These are phyloP conservation scores for Epinephelus moara DNA, from an alignment of 2,113 vertebrate genomes.

Conservation along the genomic window DNA sequence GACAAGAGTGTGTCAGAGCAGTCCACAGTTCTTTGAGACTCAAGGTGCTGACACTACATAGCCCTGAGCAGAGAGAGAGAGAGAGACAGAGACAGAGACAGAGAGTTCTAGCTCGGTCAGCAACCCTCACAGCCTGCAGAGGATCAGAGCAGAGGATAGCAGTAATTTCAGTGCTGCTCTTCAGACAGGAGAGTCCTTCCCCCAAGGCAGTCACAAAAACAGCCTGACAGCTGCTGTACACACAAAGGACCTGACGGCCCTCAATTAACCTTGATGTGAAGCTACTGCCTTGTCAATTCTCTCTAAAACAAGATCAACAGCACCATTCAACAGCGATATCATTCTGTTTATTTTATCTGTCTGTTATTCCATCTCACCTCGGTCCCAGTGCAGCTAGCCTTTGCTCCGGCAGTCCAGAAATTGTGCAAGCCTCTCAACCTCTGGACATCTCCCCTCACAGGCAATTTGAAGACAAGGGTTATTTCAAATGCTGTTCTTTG, in stretches of 20 bases:
- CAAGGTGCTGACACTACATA: slow-evolving; percentile 65
- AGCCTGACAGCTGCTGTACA: slow-evolving; percentile 63
- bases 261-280: slow-evolving; percentile 71
- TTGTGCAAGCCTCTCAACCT: not conserved
- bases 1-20: slow-evolving; percentile 51
- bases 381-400: slow-evolving; percentile 7
- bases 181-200: slow-evolving; percentile 58
- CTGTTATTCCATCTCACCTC: slow-evolving; percentile 5
- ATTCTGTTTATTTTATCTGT: slow-evolving; percentile 27
- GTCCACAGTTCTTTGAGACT: slow-evolving; percentile 55
- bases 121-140: slow-evolving; percentile 60
- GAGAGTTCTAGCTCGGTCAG: slow-evolving; percentile 76
- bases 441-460: not conserved
- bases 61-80: slow-evolving; percentile 27
- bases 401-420: slow-evolving; percentile 9
- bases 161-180: slow-evolving; percentile 72
- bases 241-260: slow-evolving; percentile 44
- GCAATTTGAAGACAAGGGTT: not conserved
- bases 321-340: slow-evolving; percentile 34
- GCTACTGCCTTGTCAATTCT: slow-evolving; percentile 34
- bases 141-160: slow-evolving; percentile 69
- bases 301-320: slow-evolving; percentile 23
- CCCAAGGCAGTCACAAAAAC: slow-evolving; percentile 54
- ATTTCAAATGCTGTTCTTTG: not conserved
- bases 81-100: slow-evolving; percentile 7